Conservation (phyloP, 1,140 invertebrate genomes). For the Zelostemma sp. region DNA sequence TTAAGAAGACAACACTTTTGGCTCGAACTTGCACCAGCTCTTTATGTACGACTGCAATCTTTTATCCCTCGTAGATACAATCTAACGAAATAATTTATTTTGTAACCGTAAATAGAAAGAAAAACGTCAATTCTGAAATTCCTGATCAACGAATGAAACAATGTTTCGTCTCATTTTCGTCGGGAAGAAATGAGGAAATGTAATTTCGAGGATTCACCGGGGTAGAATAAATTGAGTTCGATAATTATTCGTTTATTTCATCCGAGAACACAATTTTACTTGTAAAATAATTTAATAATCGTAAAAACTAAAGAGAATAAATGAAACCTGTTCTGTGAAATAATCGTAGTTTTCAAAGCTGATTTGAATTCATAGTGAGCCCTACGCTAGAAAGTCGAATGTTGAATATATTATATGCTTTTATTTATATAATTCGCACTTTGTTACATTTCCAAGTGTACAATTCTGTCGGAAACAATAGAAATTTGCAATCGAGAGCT, state of each 20-base stretch:
- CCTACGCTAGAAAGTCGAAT: background rate
- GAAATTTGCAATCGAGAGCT: conserved; percentile 21
- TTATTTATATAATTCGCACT: conserved; percentile 37
- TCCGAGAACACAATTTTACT: too few species aligned
- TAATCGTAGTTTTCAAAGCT: background rate
- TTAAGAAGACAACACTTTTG: conserved; percentile 52
- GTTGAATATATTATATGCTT: conserved; percentile 22
- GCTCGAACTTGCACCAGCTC: conserved; percentile 1
- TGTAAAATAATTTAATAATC: too few species aligned
- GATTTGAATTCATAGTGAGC: background rate
- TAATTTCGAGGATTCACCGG: background rate
- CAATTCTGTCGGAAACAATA: conserved; percentile 32
- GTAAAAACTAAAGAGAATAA: background rate
- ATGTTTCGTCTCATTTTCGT: too few species aligned
- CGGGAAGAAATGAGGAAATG: too few species aligned
- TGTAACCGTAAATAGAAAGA: too few species aligned
- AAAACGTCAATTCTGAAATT: too few species aligned
- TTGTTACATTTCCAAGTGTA: conserved; percentile 35
- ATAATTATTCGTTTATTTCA: too few species aligned
- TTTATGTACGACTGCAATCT: background rate
- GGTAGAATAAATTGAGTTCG: background rate
- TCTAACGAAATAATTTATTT: background rate
- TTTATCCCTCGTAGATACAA: background rate
- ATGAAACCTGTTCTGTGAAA: conserved; percentile 12
- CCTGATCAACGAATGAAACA: too few species aligned